Evolutionary conservation across 2,797 vertebrate genomes (phyloP).

Genomic region (Cryptoprocta ferox): DNA sequence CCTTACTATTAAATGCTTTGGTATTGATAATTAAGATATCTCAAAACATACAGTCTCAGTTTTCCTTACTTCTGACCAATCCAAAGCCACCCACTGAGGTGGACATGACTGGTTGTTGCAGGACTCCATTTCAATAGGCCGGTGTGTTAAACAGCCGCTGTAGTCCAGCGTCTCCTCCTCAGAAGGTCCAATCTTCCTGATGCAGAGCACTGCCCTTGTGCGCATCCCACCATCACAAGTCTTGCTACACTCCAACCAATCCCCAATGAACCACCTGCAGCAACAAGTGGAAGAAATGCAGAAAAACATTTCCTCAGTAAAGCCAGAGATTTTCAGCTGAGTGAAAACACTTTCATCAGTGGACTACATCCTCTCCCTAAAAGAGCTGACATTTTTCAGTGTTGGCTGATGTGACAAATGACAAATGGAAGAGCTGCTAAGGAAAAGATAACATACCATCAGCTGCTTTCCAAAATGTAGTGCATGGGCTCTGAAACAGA

Average conservation of each 20-base stretch:
- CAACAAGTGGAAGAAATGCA: conserved; percentile 57
- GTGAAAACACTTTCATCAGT: not conserved
- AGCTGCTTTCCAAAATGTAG: not conserved
- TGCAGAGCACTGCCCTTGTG: conserved; percentile 94
- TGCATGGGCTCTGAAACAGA: not conserved
- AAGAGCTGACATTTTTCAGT: not conserved
- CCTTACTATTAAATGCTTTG: conserved; percentile 70
- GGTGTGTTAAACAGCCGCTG: conserved; percentile 95
- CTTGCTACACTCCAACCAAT: conserved; percentile 98
- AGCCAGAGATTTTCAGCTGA: not conserved
- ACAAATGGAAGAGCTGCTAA: conserved; percentile 10
- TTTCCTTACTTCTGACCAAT: conserved; percentile 97
- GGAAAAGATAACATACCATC: not conserved
- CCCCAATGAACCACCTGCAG: conserved; percentile 97
- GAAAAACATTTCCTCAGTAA: conserved; percentile 53
- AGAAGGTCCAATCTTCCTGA: conserved; percentile 94
- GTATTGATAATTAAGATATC: conserved; percentile 64
- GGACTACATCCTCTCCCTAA: not conserved
- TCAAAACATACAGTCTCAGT: conserved; percentile 57
- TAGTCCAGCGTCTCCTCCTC: conserved; percentile 97
- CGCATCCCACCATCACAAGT: conserved; percentile 96
- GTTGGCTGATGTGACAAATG: not conserved
- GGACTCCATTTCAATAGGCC: conserved; percentile 94
- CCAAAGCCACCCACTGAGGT: conserved; percentile 96
- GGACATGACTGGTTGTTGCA: conserved; percentile 99